phyloP scores from a whole-genome alignment of 2,888 invertebrate species.

The Oegoconia quadripuncta region DNA sequence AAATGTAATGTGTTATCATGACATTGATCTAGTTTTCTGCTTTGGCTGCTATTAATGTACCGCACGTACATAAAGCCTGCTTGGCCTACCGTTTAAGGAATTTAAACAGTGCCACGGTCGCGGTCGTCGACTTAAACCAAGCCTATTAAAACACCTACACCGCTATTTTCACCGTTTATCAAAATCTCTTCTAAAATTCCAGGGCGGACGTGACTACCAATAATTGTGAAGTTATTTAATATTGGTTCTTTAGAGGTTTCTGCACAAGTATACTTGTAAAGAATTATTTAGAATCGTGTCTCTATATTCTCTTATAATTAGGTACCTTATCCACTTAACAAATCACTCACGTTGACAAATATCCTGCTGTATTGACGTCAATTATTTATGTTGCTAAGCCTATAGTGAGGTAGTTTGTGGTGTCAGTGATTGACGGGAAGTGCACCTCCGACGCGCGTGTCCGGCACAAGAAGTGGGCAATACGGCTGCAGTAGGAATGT shows the following conservation, averaged over 20 bases:
- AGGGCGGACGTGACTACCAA: too few species aligned
- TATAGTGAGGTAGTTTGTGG: constrained; percentile 1
- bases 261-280: too few species aligned
- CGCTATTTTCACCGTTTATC: too few species aligned
- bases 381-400: too few species aligned
- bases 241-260: too few species aligned
- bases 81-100: constrained; percentile 22
- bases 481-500: constrained; percentile 54
- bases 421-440: constrained; percentile 42
- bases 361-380: too few species aligned
- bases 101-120: constrained; percentile 34
- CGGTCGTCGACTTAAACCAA: constrained; percentile 31
- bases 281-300: too few species aligned
- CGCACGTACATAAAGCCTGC: constrained; percentile 1
- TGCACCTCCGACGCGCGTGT: constrained; percentile 46
- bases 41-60: constrained; percentile 6
- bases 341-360: too few species aligned
- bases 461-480: constrained; percentile 62
- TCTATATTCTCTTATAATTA: too few species aligned
- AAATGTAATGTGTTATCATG: constrained; percentile 15
- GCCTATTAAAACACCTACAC: constrained; percentile 3
- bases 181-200: too few species aligned
- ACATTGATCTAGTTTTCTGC: constrained; percentile 18
- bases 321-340: too few species aligned
- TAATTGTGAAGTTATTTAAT: too few species aligned